Percentiles rank a stretch among this genome's conserved stretches.
phyloP scores from a whole-genome alignment of 2,113 vertebrate genomes.

The Hypanus sabinus region DNA sequence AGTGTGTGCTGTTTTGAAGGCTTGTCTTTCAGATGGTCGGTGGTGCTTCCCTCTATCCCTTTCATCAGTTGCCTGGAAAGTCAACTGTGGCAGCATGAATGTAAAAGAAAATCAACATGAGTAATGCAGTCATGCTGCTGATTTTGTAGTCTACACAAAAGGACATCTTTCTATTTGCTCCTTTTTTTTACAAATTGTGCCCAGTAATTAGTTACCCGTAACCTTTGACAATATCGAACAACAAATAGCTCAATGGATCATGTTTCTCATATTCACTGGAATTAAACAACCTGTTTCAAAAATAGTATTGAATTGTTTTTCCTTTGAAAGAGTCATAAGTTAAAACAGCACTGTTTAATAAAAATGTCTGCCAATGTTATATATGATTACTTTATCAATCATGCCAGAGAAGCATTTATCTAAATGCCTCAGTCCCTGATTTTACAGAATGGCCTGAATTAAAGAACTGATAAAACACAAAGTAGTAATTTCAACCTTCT shows the following conservation, averaged over 20 bases:
- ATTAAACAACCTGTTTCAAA: constrained; percentile 16
- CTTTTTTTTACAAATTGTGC: neutral
- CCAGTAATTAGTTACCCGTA: too few species aligned
- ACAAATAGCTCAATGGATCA: too few species aligned
- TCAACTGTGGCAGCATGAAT: neutral
- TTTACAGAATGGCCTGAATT: neutral
- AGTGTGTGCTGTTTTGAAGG: constrained; percentile 3
- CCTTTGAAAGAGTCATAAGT: neutral
- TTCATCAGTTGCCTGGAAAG: neutral
- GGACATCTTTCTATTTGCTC: neutral
- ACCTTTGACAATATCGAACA: neutral
- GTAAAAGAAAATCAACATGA: neutral
- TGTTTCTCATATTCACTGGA: neutral
- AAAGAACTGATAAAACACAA: neutral
- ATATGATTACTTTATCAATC: neutral
- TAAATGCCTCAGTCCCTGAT: neutral
- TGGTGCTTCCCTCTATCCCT: neutral
- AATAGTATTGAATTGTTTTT: neutral
- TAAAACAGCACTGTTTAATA: neutral
- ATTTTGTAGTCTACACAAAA: neutral
- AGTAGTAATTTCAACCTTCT: neutral
- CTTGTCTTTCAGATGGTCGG: neutral
- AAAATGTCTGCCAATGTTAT: neutral
- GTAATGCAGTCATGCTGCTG: neutral
- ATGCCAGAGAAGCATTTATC: neutral